Conservation (phyloP, 2,888 invertebrate species). For the Syrista parreyssii region DNA sequence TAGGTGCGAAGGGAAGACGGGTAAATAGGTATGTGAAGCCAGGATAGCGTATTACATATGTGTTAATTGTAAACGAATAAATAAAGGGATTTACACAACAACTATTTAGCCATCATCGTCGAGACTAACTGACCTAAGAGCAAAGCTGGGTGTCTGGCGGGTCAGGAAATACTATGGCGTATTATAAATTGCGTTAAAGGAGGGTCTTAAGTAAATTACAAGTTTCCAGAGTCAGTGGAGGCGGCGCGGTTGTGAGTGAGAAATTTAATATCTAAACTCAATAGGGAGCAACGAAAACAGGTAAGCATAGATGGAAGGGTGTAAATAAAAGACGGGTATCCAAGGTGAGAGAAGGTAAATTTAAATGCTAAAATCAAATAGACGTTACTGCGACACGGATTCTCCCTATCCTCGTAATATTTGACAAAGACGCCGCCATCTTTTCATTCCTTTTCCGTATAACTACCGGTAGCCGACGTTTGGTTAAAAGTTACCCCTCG, state of each 20-base stretch:
- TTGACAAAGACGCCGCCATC: not conserved
- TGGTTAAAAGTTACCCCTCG: not conserved
- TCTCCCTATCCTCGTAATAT: not conserved
- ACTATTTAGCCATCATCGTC: not conserved
- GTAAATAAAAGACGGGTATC: not conserved
- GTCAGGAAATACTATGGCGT: not conserved
- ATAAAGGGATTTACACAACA: not conserved
- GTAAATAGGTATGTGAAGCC: not conserved
- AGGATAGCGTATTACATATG: not conserved
- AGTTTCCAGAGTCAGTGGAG: conserved; percentile 34
- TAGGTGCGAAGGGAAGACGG: not conserved
- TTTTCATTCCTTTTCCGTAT: too few species aligned
- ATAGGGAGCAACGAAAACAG: not conserved
- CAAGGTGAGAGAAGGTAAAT: not conserved
- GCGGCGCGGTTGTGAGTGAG: conserved; percentile 16
- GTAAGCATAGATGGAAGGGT: not conserved
- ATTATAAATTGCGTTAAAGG: not conserved
- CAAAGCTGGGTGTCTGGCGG: not conserved
- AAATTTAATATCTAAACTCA: conserved; percentile 30
- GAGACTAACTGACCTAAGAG: not conserved
- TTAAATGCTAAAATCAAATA: not conserved
- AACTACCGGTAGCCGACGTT: not conserved
- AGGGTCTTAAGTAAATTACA: conserved; percentile 41
- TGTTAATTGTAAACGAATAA: not conserved
- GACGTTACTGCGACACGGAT: not conserved